Evolutionary conservation across 1,140 invertebrate genomes (phyloP).

Genomic region (Nautilus pompilius): DNA sequence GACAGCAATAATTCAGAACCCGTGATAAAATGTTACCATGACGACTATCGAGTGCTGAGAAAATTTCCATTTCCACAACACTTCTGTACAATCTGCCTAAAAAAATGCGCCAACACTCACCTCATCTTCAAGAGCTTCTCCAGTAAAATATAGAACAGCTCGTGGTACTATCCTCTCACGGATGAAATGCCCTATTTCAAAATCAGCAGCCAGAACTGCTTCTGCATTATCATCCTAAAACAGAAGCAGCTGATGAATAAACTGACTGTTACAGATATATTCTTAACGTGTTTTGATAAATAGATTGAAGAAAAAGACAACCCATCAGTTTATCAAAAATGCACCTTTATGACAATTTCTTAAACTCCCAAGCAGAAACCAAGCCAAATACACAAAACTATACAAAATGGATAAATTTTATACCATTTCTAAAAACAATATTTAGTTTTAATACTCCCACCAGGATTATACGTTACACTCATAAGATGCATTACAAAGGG

Average conservation of each 20-base stretch:
- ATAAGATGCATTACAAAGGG: no score
- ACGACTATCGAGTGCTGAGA: neutral
- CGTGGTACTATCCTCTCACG: conserved; percentile 87
- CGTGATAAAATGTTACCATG: neutral
- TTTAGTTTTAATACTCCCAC: no score
- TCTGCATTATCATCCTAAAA: conserved; percentile 67
- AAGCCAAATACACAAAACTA: no score
- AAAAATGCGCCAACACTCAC: neutral
- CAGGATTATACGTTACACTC: no score
- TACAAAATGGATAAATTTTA: no score
- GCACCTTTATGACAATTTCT: no score
- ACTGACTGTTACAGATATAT: no score
- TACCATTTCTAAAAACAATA: no score
- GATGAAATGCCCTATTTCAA: conserved; percentile 98
- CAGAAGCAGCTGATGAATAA: neutral
- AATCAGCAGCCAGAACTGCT: conserved; percentile 82
- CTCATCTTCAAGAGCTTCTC: conserved; percentile 56
- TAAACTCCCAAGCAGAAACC: no score
- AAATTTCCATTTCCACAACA: neutral
- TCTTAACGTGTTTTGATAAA: no score
- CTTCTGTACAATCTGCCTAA: neutral
- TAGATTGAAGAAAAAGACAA: no score
- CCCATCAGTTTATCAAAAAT: no score
- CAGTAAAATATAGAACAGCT: conserved; percentile 92
- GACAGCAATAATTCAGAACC: neutral